Evolutionary conservation across 2,888 invertebrate species (phyloP).

Genomic region (Ormia ochracea): DNA sequence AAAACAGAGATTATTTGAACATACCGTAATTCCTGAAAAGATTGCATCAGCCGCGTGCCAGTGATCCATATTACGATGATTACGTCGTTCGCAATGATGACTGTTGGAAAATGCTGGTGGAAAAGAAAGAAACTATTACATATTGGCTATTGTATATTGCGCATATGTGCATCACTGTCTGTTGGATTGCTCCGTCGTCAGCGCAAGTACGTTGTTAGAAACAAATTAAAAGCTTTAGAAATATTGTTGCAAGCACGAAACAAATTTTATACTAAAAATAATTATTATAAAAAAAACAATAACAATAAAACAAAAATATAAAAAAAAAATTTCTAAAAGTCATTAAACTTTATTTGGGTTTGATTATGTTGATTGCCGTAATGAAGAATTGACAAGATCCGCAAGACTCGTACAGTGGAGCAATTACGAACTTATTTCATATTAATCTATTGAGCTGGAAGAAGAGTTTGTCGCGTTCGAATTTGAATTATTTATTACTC

Average conservation of each 20-base stretch:
- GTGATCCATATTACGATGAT: conserved; percentile 59
- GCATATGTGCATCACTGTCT: too few relatives aligned
- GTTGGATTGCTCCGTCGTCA: too few relatives aligned
- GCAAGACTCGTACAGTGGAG: neutral
- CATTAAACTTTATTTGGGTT: conserved; percentile 59
- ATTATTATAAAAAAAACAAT: neutral
- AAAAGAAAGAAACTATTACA: conserved; percentile 43
- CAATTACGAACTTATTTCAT: neutral
- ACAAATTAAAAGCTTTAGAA: conserved; percentile 23
- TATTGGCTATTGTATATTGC: conserved; percentile 25
- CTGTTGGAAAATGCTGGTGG: conserved; percentile 13
- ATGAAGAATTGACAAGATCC: neutral
- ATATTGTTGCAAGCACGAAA: conserved; percentile 1
- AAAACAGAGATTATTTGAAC: conserved; percentile 57
- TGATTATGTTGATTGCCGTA: conserved; percentile 28
- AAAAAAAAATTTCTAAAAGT: conserved; percentile 21
- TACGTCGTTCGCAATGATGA: conserved; percentile 10
- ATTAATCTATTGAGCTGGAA: conserved; percentile 3
- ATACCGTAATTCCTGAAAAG: conserved; percentile 62
- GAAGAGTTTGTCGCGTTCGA: conserved; percentile 33
- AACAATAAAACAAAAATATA: conserved; percentile 19
- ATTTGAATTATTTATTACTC: conserved; percentile 61
- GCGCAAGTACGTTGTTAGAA: conserved; percentile 24
- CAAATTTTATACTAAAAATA: too few relatives aligned
- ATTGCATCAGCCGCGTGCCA: conserved; percentile 63